A percentile compares a stretch with the other conserved stretches of the same genome.
phyloP scores from a whole-genome alignment of 2,888 invertebrate genomes.

The Apodemia hepburni region DNA sequence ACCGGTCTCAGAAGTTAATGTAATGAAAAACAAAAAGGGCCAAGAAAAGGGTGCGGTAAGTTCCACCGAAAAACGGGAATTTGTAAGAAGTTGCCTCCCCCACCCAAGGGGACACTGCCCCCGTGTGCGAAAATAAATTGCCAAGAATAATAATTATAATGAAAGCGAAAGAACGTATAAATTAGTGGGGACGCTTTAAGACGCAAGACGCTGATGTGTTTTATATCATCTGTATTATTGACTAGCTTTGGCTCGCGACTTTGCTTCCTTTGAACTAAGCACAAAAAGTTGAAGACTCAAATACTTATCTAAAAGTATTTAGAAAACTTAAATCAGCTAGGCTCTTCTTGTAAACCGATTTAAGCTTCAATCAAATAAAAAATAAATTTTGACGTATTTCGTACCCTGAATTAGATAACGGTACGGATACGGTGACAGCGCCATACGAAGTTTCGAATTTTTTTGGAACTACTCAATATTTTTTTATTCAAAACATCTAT shows the following conservation, averaged over 20 bases:
- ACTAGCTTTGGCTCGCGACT: neutral
- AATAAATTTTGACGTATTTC: too few species aligned
- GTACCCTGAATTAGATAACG: too few species aligned
- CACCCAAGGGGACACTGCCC: constrained; percentile 54
- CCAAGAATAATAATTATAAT: constrained; percentile 81
- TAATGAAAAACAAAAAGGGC: constrained; percentile 81
- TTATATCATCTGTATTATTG: constrained; percentile 16
- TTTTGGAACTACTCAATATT: too few species aligned
- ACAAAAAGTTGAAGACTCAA: neutral
- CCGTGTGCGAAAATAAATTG: constrained; percentile 81
- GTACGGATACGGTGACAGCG: too few species aligned
- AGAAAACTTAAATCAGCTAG: too few species aligned
- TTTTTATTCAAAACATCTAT: too few species aligned
- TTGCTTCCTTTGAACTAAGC: neutral
- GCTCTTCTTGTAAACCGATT: too few species aligned
- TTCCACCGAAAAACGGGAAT: constrained; percentile 79
- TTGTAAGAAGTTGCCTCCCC: constrained; percentile 72
- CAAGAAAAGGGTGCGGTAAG: constrained; percentile 80
- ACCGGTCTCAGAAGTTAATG: constrained; percentile 77
- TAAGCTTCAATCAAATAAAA: too few species aligned
- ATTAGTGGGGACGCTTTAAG: constrained; percentile 77
- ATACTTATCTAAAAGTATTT: too few species aligned
- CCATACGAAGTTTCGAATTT: too few species aligned
- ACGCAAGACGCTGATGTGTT: constrained; percentile 36
- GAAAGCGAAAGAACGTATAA: constrained; percentile 81